These are phyloP conservation scores for Ophion costatus DNA, from an alignment of 2,888 invertebrate genomes.

Conservation along the genomic window DNA sequence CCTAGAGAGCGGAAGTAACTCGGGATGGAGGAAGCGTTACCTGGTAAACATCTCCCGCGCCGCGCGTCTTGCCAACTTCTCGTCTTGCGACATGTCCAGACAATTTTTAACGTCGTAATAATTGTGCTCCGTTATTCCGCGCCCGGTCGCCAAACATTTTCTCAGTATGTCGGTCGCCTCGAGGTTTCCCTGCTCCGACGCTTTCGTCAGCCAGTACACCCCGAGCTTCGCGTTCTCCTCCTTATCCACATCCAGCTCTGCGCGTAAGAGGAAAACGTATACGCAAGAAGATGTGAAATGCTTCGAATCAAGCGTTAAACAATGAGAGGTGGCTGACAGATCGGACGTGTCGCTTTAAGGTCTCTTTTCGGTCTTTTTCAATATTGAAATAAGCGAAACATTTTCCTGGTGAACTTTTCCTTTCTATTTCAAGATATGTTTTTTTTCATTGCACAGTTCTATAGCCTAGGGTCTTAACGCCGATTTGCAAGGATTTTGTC, in stretches of 20 bases:
- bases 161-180: slow-evolving; percentile 92
- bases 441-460: too few relatives aligned
- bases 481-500: too few relatives aligned
- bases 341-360: too few relatives aligned
- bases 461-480: too few relatives aligned
- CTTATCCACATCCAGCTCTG: slow-evolving; percentile 88
- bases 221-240: slow-evolving; percentile 92
- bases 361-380: too few relatives aligned
- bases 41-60: slow-evolving; percentile 94
- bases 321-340: too few relatives aligned
- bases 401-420: too few relatives aligned
- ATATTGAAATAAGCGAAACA: too few relatives aligned
- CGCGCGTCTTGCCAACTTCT: slow-evolving; percentile 94
- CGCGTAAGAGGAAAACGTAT: background rate
- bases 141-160: slow-evolving; percentile 89
- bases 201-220: slow-evolving; percentile 95
- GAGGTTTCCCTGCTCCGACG: slow-evolving; percentile 95
- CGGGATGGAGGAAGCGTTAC: slow-evolving; percentile 80
- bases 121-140: slow-evolving; percentile 90
- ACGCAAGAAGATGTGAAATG: background rate
- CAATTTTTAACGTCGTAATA: slow-evolving; percentile 91
- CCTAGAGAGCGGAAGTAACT: background rate
- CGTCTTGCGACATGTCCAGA: slow-evolving; percentile 92
- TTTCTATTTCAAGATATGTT: too few relatives aligned
- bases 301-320: background rate